Evolutionary conservation across 2,888 invertebrate species (phyloP).

Genomic region (Rutpela maculata): DNA sequence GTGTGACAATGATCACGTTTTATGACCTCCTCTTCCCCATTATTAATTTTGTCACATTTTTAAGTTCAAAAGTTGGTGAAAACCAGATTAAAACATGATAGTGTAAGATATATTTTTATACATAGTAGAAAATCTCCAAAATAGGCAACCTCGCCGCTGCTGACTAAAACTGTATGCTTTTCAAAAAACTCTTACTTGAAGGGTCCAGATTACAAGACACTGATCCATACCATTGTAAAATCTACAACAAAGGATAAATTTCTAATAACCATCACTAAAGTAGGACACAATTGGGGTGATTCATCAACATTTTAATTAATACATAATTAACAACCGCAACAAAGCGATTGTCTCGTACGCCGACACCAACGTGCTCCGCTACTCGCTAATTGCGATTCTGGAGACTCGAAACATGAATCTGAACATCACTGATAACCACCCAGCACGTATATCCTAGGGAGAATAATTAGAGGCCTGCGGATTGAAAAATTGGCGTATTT

Average conservation of each 20-base stretch:
- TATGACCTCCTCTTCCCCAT: too few species aligned
- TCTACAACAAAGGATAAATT: conserved; percentile 68
- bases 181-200: conserved; percentile 25
- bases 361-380: conserved; percentile 21
- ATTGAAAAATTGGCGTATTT: neutral
- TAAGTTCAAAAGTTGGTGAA: too few species aligned
- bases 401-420: conserved; percentile 28
- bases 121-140: too few species aligned
- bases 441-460: conserved; percentile 20
- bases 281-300: conserved; percentile 70
- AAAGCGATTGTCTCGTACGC: conserved; percentile 68
- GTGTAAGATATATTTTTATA: too few species aligned
- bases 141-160: too few species aligned
- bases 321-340: conserved; percentile 72
- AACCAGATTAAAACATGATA: too few species aligned
- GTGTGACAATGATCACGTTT: too few species aligned
- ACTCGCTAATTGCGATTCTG: conserved; percentile 33
- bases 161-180: too few species aligned
- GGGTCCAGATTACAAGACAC: conserved; percentile 32
- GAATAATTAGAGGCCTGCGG: conserved; percentile 18
- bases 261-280: conserved; percentile 69
- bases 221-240: conserved; percentile 30
- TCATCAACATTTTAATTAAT: conserved; percentile 73
- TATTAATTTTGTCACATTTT: too few species aligned
- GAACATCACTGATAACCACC: conserved; percentile 32